Conservation (phyloP, 2,888 invertebrate species). For the Drosophila greeni region DNA sequence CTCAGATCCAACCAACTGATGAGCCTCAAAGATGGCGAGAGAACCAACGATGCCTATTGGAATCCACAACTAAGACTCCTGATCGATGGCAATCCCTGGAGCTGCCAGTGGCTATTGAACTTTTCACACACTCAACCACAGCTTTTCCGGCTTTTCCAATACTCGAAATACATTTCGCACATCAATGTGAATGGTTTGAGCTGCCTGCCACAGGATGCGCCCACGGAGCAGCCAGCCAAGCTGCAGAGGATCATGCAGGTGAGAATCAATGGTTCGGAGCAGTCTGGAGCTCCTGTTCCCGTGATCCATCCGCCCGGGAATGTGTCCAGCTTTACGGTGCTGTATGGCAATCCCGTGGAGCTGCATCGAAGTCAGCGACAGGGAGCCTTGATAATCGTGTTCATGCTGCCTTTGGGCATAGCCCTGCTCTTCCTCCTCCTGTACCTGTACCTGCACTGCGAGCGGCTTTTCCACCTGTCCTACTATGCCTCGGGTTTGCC, state of each 20-base stretch:
- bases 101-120: conserved; percentile 76
- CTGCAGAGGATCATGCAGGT: conserved; percentile 15
- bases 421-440: conserved; percentile 74
- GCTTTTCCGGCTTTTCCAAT: conserved; percentile 74
- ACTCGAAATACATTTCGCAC: conserved; percentile 76
- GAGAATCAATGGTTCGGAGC: not conserved
- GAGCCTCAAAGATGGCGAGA: conserved; percentile 44
- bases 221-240: conserved; percentile 1
- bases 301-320: conserved; percentile 44
- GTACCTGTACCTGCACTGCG: conserved; percentile 77
- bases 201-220: conserved; percentile 59
- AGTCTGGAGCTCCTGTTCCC: conserved; percentile 1
- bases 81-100: conserved; percentile 77
- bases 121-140: conserved; percentile 74
- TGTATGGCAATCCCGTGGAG: conserved; percentile 73
- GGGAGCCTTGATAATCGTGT: conserved; percentile 75
- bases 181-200: conserved; percentile 78
- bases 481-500: conserved; percentile 65
- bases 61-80: conserved; percentile 56
- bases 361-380: conserved; percentile 74
- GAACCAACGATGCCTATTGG: not conserved
- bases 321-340: conserved; percentile 64
- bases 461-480: conserved; percentile 75
- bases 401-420: conserved; percentile 77
- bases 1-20: conserved; percentile 60